A percentile compares a stretch with the other conserved stretches of the same genome.
These are phyloP conservation scores for Eutolmus rufibarbis DNA, from an alignment of 2,888 invertebrate species.

Conservation along the genomic window DNA sequence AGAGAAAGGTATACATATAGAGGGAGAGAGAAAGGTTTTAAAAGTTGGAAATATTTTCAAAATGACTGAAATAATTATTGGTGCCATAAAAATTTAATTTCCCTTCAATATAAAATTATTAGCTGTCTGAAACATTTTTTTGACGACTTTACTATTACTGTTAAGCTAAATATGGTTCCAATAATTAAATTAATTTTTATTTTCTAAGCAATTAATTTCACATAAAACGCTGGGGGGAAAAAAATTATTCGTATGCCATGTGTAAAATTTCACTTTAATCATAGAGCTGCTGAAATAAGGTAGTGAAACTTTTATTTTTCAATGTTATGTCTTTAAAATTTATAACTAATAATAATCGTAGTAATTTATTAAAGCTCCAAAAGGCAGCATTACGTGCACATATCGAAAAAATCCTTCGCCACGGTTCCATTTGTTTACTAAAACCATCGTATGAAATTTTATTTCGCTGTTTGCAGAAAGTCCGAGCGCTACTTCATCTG, in stretches of 20 bases:
- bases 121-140: not conserved
- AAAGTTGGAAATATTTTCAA: not conserved
- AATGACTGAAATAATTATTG: not conserved
- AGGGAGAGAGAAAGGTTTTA: not conserved
- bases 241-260: not conserved
- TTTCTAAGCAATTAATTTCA: not conserved
- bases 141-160: not conserved
- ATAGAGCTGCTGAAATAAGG: not conserved
- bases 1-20: not conserved
- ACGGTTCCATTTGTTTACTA: not conserved
- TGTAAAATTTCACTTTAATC: not conserved
- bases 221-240: not conserved
- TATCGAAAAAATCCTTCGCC: not conserved
- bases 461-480: conserved; percentile 48
- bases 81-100: not conserved
- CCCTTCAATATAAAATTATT: not conserved
- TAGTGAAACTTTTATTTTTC: not conserved
- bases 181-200: not conserved
- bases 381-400: not conserved
- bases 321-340: not conserved
- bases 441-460: conserved; percentile 15
- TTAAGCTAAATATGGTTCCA: not conserved
- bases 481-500: conserved; percentile 48
- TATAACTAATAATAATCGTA: not conserved
- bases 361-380: not conserved